Evolutionary conservation across 2,113 vertebrate genomes (phyloP).

Genomic region (Salminus brasiliensis): DNA sequence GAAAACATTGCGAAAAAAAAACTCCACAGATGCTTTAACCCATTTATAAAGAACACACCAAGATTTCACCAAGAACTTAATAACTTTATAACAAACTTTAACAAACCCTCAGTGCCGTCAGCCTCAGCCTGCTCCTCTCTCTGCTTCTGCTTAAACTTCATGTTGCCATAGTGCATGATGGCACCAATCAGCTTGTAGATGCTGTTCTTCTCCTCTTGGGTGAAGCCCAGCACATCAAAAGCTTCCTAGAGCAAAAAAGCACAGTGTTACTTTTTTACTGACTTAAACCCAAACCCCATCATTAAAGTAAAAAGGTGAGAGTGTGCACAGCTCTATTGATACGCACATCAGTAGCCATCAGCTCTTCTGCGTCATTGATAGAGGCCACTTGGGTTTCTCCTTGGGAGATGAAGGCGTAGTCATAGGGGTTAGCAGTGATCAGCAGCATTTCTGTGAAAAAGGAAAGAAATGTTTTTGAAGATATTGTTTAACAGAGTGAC

Average conservation of each 20-base stretch:
- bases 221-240: conserved; percentile 84
- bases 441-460: conserved; percentile 68
- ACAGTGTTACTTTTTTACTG: too few species aligned
- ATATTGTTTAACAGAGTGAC: neutral
- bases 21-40: too few species aligned
- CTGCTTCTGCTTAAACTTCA: conserved; percentile 84
- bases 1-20: too few species aligned
- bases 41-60: too few species aligned
- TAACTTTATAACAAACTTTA: neutral
- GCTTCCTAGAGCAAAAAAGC: conserved; percentile 59
- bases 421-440: conserved; percentile 72
- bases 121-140: conserved; percentile 81
- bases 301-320: neutral
- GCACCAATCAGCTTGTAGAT: conserved; percentile 77
- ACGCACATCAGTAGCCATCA: conserved; percentile 53
- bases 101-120: conserved; percentile 78
- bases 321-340: conserved; percentile 32
- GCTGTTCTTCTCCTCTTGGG: conserved; percentile 76
- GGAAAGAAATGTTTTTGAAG: neutral
- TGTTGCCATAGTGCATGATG: conserved; percentile 84
- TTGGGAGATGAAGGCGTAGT: conserved; percentile 73
- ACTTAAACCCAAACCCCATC: too few species aligned
- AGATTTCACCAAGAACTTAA: neutral
- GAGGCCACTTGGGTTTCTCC: conserved; percentile 71
- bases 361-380: conserved; percentile 58